Evolutionary conservation across 2,888 invertebrate species (phyloP).

Genomic region (Hirtodrosophila cameraria): DNA sequence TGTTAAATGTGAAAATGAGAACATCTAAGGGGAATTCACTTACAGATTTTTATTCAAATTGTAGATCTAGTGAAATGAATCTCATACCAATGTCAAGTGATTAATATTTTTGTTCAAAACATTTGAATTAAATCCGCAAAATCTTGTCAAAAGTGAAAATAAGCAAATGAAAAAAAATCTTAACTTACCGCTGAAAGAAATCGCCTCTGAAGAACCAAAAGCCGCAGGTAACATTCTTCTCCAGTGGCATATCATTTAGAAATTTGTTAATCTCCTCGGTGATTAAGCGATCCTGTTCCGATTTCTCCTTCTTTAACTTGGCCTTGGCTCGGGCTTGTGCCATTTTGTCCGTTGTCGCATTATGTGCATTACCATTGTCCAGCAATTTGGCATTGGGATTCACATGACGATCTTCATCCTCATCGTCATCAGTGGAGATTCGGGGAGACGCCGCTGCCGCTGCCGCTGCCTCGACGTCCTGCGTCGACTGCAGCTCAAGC

Average conservation of each 20-base stretch:
- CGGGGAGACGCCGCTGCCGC: slow-evolving; percentile 3
- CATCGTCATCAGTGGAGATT: slow-evolving; percentile 20
- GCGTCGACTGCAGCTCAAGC: slow-evolving; percentile 19
- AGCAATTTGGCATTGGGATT: slow-evolving; percentile 70
- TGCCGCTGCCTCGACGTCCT: slow-evolving; percentile 32
- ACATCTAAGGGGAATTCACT: too few relatives aligned
- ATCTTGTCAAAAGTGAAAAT: too few relatives aligned
- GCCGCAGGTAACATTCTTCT: slow-evolving; percentile 88
- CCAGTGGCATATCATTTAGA: slow-evolving; percentile 85
- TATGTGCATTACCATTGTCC: slow-evolving; percentile 60
- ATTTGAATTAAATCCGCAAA: too few relatives aligned
- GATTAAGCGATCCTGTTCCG: slow-evolving; percentile 77
- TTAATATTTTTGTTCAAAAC: too few relatives aligned
- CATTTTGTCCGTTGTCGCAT: slow-evolving; percentile 3
- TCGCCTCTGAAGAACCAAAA: slow-evolving; percentile 86
- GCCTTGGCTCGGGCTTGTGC: slow-evolving; percentile 41
- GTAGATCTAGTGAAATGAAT: too few relatives aligned
- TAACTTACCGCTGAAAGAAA: slow-evolving; percentile 86
- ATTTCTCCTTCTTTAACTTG: slow-evolving; percentile 66
- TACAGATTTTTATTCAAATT: too few relatives aligned
- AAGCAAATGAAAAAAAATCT: too few relatives aligned
- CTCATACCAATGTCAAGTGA: too few relatives aligned
- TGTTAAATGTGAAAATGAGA: too few relatives aligned
- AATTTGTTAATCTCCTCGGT: slow-evolving; percentile 85
- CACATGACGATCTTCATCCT: slow-evolving; percentile 37